A percentile compares a stretch with the other conserved stretches of the same genome.
phyloP scores from a whole-genome alignment of 1,140 invertebrate species.

The Portunus trituberculatus region DNA sequence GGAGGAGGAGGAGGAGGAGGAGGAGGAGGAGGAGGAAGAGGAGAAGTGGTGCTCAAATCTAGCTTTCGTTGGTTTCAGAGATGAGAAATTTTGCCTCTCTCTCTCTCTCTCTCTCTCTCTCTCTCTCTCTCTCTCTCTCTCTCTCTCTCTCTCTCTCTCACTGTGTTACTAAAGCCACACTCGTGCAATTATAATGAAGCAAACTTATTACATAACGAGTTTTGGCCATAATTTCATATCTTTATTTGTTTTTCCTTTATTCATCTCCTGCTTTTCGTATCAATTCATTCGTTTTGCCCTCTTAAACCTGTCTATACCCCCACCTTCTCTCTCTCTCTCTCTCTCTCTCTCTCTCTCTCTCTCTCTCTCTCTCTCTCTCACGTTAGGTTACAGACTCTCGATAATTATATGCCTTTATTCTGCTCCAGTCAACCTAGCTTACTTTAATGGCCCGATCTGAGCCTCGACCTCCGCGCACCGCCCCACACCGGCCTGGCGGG shows the following conservation, averaged over 20 bases:
- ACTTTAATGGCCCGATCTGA: constrained; percentile 52
- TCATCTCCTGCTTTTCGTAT: no score
- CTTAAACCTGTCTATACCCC: background rate
- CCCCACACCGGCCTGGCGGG: background rate
- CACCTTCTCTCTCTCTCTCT: background rate
- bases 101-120: background rate
- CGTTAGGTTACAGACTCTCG: constrained; percentile 51
- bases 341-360: background rate
- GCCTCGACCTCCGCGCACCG: background rate
- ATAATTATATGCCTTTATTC: constrained; percentile 65
- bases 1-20: background rate
- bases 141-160: constrained; percentile 38
- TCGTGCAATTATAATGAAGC: no score
- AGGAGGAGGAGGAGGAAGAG: background rate
- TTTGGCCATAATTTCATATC: background rate
- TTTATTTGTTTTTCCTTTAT: background rate
- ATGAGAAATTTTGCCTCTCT: background rate
- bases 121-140: constrained; percentile 42
- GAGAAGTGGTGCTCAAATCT: background rate
- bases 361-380: constrained; percentile 50
- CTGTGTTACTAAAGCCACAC: background rate
- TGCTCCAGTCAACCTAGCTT: constrained; percentile 37
- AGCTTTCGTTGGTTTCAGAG: background rate
- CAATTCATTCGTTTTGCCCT: no score
- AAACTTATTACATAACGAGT: no score